Percentiles rank a stretch among this genome's conserved stretches.
phyloP scores from a whole-genome alignment of 2,888 invertebrate species.

The Schrankia costaestrigalis region DNA sequence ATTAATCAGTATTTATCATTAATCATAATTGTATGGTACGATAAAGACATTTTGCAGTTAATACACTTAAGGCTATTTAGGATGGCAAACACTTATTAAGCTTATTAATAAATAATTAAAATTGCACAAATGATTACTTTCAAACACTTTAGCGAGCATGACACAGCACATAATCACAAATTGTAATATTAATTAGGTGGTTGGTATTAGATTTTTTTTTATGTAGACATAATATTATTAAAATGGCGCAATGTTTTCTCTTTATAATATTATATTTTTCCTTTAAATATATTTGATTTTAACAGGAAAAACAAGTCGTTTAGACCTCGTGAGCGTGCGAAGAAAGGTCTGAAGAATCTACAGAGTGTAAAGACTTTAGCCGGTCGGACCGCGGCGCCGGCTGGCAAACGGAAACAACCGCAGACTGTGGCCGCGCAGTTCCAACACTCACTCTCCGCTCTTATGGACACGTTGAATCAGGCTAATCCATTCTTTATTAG shows the following conservation, averaged over 20 bases:
- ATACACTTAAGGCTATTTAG: too few relatives aligned
- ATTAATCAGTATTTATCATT: too few relatives aligned
- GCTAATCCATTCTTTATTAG: constrained; percentile 81
- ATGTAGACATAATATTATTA: too few relatives aligned
- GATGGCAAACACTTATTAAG: too few relatives aligned
- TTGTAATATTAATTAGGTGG: too few relatives aligned
- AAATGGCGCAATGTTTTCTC: too few relatives aligned
- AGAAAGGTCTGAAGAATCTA: constrained; percentile 93
- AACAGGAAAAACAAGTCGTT: constrained; percentile 95
- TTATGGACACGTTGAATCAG: constrained; percentile 96
- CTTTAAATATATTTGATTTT: constrained; percentile 16
- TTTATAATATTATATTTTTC: constrained; percentile 8
- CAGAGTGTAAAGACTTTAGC: constrained; percentile 95
- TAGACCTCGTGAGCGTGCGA: constrained; percentile 91
- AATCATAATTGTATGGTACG: too few relatives aligned
- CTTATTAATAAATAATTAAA: too few relatives aligned
- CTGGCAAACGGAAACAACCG: constrained; percentile 89
- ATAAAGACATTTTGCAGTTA: too few relatives aligned
- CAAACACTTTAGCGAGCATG: too few relatives aligned
- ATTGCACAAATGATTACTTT: too few relatives aligned
- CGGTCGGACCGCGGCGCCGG: constrained; percentile 84
- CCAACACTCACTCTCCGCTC: constrained; percentile 92
- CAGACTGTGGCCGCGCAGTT: constrained; percentile 97
- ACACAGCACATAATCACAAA: too few relatives aligned
- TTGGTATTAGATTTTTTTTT: not conserved